Evolutionary conservation across 1,140 invertebrate genomes (phyloP).

Genomic region (Hormaphis cornu): DNA sequence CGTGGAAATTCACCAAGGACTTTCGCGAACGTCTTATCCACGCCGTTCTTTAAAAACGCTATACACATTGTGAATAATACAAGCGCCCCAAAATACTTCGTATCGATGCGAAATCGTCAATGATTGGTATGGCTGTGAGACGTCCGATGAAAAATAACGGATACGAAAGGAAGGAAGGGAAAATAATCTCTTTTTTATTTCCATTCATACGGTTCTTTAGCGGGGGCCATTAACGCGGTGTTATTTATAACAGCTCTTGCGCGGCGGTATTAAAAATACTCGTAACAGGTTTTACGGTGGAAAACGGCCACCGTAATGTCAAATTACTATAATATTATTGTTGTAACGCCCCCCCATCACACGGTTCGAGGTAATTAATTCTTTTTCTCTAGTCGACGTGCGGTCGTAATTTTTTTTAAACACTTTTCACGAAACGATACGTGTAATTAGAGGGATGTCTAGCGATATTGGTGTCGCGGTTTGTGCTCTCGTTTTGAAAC

Average conservation of each 20-base stretch:
- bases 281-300: background rate
- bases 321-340: slow-evolving; percentile 25
- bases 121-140: no score
- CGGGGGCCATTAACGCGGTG: no score
- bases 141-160: no score
- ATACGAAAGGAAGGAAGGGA: no score
- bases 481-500: background rate
- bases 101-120: no score
- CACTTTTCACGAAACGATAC: slow-evolving; percentile 12
- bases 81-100: no score
- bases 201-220: no score
- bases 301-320: slow-evolving; percentile 7
- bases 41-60: no score
- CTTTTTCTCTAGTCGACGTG: background rate
- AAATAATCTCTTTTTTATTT: no score
- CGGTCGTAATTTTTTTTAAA: slow-evolving; percentile 22
- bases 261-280: slow-evolving; percentile 5
- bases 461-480: background rate
- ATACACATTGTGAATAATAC: no score
- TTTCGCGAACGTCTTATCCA: no score
- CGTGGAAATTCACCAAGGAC: no score
- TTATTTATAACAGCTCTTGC: background rate
- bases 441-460: slow-evolving; percentile 17
- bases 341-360: background rate
- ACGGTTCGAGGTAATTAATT: slow-evolving; percentile 1